Conservation (phyloP, 2,797 vertebrate genomes). For the Acanthurus lineatus region DNA sequence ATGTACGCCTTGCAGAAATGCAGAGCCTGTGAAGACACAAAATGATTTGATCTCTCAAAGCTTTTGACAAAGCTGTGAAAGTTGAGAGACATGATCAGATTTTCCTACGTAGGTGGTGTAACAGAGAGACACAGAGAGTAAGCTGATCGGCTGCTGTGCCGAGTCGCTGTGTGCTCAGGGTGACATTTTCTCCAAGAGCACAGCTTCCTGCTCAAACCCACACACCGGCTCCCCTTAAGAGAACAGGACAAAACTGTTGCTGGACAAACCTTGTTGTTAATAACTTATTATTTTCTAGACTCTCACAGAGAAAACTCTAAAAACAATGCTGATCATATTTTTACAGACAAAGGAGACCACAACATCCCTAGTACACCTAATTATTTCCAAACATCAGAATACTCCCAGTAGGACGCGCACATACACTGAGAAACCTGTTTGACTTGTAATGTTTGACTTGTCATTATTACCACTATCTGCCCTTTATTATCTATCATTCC, state of each 20-base stretch:
- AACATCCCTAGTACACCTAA: neutral
- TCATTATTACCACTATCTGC: slow-evolving; percentile 55
- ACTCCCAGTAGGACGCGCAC: slow-evolving; percentile 5
- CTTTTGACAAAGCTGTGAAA: slow-evolving; percentile 77
- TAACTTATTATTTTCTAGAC: slow-evolving; percentile 12
- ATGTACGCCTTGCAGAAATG: slow-evolving; percentile 65
- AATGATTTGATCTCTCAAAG: slow-evolving; percentile 74
- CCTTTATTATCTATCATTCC: slow-evolving; percentile 44
- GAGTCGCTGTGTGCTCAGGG: slow-evolving; percentile 67
- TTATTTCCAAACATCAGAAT: slow-evolving; percentile 33
- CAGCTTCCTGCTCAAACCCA: slow-evolving; percentile 92
- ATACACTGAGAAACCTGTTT: slow-evolving; percentile 57
- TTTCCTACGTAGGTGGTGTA: slow-evolving; percentile 98
- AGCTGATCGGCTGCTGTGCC: slow-evolving; percentile 72
- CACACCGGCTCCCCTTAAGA: slow-evolving; percentile 75
- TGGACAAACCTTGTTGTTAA: slow-evolving; percentile 67
- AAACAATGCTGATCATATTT: slow-evolving; percentile 1
- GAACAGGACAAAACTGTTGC: slow-evolving; percentile 52
- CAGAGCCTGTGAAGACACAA: slow-evolving; percentile 61
- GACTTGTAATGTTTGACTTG: slow-evolving; percentile 64
- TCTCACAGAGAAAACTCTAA: neutral
- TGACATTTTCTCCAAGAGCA: slow-evolving; percentile 88
- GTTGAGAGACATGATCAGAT: slow-evolving; percentile 79
- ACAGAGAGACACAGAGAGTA: slow-evolving; percentile 68
- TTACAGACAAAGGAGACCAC: slow-evolving; percentile 7